A percentile compares a stretch with the other conserved stretches of the same genome.
Conservation (phyloP, 2,888 invertebrate species). For the Plusia festucae region DNA sequence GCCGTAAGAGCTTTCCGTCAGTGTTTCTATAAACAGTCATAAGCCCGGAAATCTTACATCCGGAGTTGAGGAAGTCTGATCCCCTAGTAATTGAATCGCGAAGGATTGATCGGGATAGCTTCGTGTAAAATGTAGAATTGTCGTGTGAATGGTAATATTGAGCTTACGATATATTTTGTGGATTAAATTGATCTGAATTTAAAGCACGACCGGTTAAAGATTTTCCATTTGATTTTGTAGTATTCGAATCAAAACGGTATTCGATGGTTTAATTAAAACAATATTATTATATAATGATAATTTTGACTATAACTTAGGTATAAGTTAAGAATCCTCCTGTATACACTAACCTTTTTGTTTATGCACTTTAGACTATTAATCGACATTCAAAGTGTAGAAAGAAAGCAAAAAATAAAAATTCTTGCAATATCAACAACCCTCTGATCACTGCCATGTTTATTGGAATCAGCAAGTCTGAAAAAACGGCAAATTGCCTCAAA, state of each 20-base stretch:
- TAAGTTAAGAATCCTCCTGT: too few species aligned
- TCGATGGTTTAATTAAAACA: too few species aligned
- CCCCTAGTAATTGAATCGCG: constrained; percentile 1
- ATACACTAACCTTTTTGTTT: too few species aligned
- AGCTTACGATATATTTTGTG: background rate
- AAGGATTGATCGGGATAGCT: constrained; percentile 1
- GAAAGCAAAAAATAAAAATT: background rate
- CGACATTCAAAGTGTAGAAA: background rate
- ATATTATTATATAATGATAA: too few species aligned
- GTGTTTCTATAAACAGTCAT: constrained; percentile 7
- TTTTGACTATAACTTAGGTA: too few species aligned
- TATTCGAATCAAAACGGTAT: too few species aligned
- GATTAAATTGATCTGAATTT: constrained; percentile 5
- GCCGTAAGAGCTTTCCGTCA: background rate
- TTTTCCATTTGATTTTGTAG: background rate
- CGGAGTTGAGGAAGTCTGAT: constrained; percentile 4
- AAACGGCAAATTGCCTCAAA: constrained; percentile 28
- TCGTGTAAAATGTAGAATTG: constrained; percentile 6
- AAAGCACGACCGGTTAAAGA: background rate
- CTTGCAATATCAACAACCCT: background rate
- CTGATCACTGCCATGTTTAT: constrained; percentile 15
- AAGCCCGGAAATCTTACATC: constrained; percentile 7
- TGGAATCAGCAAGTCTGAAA: constrained; percentile 18
- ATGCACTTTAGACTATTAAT: background rate
- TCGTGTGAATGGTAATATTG: constrained; percentile 6